These are phyloP conservation scores for Marcusenius ussheri DNA, from an alignment of 2,113 vertebrate species.

Conservation along the genomic window DNA sequence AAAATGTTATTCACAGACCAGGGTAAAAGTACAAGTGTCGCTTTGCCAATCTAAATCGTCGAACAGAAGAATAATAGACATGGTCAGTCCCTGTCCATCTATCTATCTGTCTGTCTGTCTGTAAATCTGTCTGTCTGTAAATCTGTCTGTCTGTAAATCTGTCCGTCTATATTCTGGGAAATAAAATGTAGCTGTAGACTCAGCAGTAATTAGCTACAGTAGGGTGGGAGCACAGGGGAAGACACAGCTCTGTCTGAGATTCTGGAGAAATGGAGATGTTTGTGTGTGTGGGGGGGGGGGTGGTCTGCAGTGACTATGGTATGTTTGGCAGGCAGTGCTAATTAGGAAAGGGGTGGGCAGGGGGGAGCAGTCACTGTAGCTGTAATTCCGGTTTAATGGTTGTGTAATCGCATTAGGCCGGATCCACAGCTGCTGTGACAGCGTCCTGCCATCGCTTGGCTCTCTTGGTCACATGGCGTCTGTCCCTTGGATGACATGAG, in stretches of 20 bases:
- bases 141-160: rapidly evolving
- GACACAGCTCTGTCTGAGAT: neutral
- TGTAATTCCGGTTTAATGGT: slow-evolving; percentile 16
- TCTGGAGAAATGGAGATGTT: neutral
- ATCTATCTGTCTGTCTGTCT: rapidly evolving
- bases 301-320: slow-evolving; percentile 7
- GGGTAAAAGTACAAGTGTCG: neutral
- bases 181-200: neutral
- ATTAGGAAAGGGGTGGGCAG: neutral
- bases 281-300: neutral
- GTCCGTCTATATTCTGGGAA: neutral
- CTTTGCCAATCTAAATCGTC: neutral
- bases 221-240: neutral
- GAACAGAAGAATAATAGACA: neutral
- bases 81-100: neutral
- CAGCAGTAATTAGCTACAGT: neutral
- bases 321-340: slow-evolving; percentile 13
- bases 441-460: neutral
- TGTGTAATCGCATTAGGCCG: slow-evolving; percentile 17
- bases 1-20: neutral
- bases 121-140: too few species aligned
- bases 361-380: neutral
- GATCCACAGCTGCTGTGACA: slow-evolving; percentile 3
- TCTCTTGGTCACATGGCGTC: neutral
- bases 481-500: neutral